Conservation (phyloP, 2,888 invertebrate species). For the Eilema caniola region DNA sequence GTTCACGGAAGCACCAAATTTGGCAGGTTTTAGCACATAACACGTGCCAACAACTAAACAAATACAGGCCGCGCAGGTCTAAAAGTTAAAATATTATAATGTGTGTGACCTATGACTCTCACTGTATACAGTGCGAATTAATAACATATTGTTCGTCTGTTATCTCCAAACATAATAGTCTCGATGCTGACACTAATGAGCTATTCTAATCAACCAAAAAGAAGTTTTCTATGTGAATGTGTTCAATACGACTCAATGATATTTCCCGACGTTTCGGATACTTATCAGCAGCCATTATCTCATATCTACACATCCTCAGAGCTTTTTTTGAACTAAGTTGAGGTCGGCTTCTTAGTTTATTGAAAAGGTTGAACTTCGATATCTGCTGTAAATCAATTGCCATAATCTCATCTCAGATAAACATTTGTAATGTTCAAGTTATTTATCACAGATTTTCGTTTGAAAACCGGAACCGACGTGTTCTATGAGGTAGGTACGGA, state of each 20-base stretch:
- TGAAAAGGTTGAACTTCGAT: too few species aligned
- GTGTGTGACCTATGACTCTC: neutral
- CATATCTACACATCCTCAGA: too few species aligned
- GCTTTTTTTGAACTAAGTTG: too few species aligned
- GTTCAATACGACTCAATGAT: neutral
- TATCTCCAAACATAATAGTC: neutral
- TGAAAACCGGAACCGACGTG: too few species aligned
- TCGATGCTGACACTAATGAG: neutral
- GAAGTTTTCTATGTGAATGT: neutral
- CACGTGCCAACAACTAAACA: constrained; percentile 5
- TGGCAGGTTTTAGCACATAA: constrained; percentile 12
- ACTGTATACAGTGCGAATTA: neutral
- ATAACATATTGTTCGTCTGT: neutral
- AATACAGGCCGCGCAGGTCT: neutral
- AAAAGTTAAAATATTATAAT: neutral
- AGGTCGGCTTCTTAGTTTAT: too few species aligned
- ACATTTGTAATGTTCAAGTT: too few species aligned
- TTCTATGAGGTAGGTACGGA: too few species aligned
- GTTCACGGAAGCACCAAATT: constrained; percentile 11
- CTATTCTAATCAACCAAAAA: neutral
- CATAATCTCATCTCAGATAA: too few species aligned
- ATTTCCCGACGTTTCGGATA: neutral
- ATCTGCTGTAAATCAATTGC: too few species aligned
- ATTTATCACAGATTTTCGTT: too few species aligned
- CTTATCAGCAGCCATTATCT: too few species aligned